phyloP scores from a whole-genome alignment of 2,797 vertebrate genomes.

The Poeciliopsis presidionis region DNA sequence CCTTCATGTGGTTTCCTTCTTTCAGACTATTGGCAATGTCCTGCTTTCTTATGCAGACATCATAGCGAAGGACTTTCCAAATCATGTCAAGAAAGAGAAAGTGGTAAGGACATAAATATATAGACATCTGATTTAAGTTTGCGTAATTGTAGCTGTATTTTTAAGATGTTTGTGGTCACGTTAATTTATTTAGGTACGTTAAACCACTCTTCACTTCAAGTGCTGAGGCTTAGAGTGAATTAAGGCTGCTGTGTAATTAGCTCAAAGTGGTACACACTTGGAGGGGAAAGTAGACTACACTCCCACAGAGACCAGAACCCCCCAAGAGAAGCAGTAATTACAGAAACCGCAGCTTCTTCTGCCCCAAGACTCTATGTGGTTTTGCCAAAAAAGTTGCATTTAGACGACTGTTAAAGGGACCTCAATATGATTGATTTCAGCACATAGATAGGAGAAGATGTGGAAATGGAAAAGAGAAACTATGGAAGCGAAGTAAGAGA shows the following conservation, averaged over 20 bases:
- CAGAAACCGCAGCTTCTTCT: constrained; percentile 48
- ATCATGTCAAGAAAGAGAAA: constrained; percentile 96
- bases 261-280: constrained; percentile 54
- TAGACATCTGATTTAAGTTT: constrained; percentile 1
- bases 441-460: constrained; percentile 29
- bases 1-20: constrained; percentile 4
- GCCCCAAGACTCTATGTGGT: constrained; percentile 42
- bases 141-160: constrained; percentile 22
- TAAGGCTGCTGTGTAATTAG: constrained; percentile 66
- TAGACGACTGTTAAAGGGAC: constrained; percentile 43
- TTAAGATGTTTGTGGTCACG: constrained; percentile 18
- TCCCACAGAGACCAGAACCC: constrained; percentile 55
- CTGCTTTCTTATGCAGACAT: constrained; percentile 96
- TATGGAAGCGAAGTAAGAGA: constrained; percentile 2
- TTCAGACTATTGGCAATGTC: constrained; percentile 94
- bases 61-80: constrained; percentile 93
- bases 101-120: constrained; percentile 75
- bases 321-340: constrained; percentile 61
- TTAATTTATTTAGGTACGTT: constrained; percentile 44
- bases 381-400: constrained; percentile 49
- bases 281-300: constrained; percentile 44
- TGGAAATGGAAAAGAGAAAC: background rate
- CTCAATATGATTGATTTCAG: constrained; percentile 59
- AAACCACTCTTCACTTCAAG: constrained; percentile 30
- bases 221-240: constrained; percentile 56